Conservation (phyloP, 2,797 vertebrate species). For the Notoglanidium macrostoma region DNA sequence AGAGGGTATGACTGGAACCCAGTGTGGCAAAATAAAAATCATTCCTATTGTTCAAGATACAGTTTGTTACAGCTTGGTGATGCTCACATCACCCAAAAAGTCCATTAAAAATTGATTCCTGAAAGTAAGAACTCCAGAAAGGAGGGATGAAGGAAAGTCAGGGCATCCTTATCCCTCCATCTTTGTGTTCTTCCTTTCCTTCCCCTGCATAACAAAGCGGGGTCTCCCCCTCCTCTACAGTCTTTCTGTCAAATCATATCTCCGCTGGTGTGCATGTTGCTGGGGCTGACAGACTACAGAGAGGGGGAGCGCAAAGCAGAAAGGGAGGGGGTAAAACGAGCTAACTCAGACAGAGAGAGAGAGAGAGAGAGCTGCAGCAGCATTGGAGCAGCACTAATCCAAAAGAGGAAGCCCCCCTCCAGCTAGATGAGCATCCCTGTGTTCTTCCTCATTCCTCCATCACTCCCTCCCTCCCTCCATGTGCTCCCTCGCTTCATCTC, state of each 20-base stretch:
- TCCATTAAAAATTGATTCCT: slow-evolving; percentile 2
- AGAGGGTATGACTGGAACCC: not conserved
- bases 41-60: not conserved
- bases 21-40: not conserved
- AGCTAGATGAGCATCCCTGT: slow-evolving; percentile 76
- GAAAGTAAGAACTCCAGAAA: not conserved
- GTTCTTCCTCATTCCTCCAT: slow-evolving; percentile 55
- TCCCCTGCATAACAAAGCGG: slow-evolving; percentile 54
- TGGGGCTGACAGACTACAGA: slow-evolving; percentile 69
- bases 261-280: slow-evolving; percentile 75
- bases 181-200: slow-evolving; percentile 23
- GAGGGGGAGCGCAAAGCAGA: slow-evolving; percentile 39
- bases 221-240: slow-evolving; percentile 78
- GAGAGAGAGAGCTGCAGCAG: slow-evolving; percentile 59
- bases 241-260: slow-evolving; percentile 81
- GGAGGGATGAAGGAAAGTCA: slow-evolving; percentile 4
- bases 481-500: slow-evolving; percentile 60
- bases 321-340: slow-evolving; percentile 41
- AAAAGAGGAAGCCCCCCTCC: slow-evolving; percentile 81
- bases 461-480: slow-evolving; percentile 49
- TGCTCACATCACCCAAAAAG: not conserved
- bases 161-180: slow-evolving; percentile 47
- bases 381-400: slow-evolving; percentile 73
- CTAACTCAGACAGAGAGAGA: slow-evolving; percentile 44
- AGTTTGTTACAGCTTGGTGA: not conserved